Evolutionary conservation across 2,113 vertebrate genomes (phyloP), one percentile per base, ranked within the genome.

Genomic region (Caranx melampygus): DNA sequence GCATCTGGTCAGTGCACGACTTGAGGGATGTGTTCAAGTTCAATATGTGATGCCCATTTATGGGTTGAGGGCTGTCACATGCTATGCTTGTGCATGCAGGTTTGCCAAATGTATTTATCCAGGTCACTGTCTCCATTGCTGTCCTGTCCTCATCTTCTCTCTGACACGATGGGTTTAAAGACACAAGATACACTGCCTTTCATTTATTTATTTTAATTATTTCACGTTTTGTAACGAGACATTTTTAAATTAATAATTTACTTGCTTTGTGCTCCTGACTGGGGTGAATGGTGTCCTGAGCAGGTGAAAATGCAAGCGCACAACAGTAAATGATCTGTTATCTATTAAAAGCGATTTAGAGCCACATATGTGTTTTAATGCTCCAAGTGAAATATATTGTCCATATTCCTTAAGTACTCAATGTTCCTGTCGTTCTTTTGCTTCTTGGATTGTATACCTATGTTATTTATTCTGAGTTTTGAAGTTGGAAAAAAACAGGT

Each of bases 1-100:
- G 73, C 78, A 75, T 79, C 75, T 72, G 79, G 69, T 83, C 72
- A 69, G 66, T 58, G 18, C 58, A 60, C 55, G 62, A 54, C 75
- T 73, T 69, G 51, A 85, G 54, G 40, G 44, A 63, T 57, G 47
- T 83, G 60, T 85, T 77, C 5, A 73, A 82, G 71, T 74, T 42
- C 8, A 44, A 42, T 62, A 66, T 2, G 1, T 18, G 6, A 62
- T 57, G 76, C 82, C n/a, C 51, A 66, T 75, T 78, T 78, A 76
- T 58, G 59, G 65, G 10, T 26, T 26, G 9, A 71, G 61, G 33
- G 63, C 55, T 51, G 51, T 66, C 51, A 20, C 37, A 4, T 42
- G 45, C 40, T 47, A 8, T 49, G 57, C 55, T 34, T 75, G 6
- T 49, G 57, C 55, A 40, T 75, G 40, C 13, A 49, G 58, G 51